Base-by-base conservation (phyloP, 2,113 vertebrate species). In the Labeo rohita region DNA sequence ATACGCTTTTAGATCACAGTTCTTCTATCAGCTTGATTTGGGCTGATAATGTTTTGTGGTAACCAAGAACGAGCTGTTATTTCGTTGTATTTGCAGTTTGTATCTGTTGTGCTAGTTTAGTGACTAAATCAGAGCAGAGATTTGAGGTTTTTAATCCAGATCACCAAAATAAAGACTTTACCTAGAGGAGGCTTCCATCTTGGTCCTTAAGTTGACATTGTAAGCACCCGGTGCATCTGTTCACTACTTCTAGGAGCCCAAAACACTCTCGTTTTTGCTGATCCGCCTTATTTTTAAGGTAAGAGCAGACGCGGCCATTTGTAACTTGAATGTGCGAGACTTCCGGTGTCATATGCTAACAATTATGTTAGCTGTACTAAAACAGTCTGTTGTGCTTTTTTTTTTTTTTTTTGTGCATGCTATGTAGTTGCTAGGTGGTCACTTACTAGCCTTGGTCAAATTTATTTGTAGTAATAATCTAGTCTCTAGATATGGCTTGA, bases 131-230 rank as follows among this genome's bases (percentile, higher is more conserved):
- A 72, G 45, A 72, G 16, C 39, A 2, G 16, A 45, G 39, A 80
- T 13, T 59, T 16, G 16, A 59, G 28, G 23, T 80, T 23, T 80
- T 23, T 45, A 80, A 80, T 63, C 36, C 56, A 80, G 56, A 63
- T 52, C 12, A 80, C 16, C 36, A 45, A 21, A 63, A 39, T 36
- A 7, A n/a, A 79, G 0, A 23, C 18, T 61, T 21, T 18, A 61
- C 12, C 23, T 9, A 36, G 23, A 36, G 15, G 4, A 36, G 23
- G 21, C 21, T 47, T 49, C 23, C n/a, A 54, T 34, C 23, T 34
- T 34, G 49, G 12, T 75, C 73, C 11, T 52, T 28, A 5, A 50
- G 50, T 50, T 50, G 8, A 28, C 12, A 50, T 75, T 28, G 23
- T 23, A 12, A 21, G 45, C 21, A 28, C 21, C 2, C 21, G 9